Evolutionary conservation across 2,113 vertebrate genomes (phyloP).

Genomic region (Osmerus mordax): DNA sequence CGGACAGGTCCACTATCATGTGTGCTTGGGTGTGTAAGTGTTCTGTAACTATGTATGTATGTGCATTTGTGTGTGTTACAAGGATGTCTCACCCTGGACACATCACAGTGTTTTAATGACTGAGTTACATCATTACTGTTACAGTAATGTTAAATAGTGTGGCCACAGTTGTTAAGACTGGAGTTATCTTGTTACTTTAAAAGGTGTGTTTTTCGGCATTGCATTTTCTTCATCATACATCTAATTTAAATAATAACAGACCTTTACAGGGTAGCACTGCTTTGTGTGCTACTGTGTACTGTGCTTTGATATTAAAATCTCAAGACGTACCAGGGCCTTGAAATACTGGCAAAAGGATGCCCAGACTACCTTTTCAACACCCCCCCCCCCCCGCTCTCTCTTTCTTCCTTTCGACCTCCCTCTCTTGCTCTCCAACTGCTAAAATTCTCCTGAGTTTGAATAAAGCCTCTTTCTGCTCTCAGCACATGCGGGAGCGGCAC

Average conservation of each 20-base stretch:
- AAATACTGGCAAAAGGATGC: conserved; percentile 36
- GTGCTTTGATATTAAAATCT: conserved; percentile 20
- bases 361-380: conserved; percentile 17
- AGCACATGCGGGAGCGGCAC: conserved; percentile 63
- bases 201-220: background rate
- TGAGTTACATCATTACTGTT: no score
- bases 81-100: no score
- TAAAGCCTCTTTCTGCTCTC: conserved; percentile 75
- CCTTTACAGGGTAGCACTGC: background rate
- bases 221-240: background rate
- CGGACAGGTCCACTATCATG: background rate
- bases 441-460: conserved; percentile 65
- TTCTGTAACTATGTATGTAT: background rate
- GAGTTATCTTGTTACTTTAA: no score
- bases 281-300: background rate
- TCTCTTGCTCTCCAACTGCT: conserved; percentile 50
- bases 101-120: no score
- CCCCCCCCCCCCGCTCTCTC: conserved; percentile 13
- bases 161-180: no score
- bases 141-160: no score
- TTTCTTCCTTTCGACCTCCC: conserved; percentile 5
- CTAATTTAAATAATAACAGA: no score
- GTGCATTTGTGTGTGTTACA: background rate
- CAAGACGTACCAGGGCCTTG: conserved; percentile 54
- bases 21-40: background rate